These are phyloP conservation scores for Paradisaea rubra DNA, from an alignment of 2,113 vertebrate genomes.

Conservation along the genomic window DNA sequence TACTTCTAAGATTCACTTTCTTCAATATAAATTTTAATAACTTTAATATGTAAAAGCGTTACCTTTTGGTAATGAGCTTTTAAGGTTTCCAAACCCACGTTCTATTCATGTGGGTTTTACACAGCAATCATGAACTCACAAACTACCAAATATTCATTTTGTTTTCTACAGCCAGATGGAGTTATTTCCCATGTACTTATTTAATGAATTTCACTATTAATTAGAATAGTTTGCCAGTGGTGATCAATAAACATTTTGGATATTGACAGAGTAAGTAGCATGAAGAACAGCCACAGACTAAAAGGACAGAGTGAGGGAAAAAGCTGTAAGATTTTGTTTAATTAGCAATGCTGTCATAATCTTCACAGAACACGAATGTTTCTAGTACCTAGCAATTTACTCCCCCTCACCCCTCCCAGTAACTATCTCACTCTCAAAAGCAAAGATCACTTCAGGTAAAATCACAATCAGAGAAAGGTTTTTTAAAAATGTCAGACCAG, in stretches of 20 bases:
- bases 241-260: background rate
- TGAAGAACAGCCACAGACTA: background rate
- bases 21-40: background rate
- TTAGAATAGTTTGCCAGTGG: background rate
- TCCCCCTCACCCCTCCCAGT: background rate
- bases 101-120: background rate
- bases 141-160: background rate
- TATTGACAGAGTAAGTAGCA: background rate
- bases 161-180: background rate
- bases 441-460: background rate
- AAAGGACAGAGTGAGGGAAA: background rate
- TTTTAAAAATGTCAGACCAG: background rate
- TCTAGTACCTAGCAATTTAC: background rate
- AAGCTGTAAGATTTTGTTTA: background rate
- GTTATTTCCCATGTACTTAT: background rate
- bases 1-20: background rate
- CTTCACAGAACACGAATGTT: background rate
- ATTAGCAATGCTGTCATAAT: background rate
- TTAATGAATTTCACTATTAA: background rate
- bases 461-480: background rate
- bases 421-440: background rate
- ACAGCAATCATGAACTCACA: background rate
- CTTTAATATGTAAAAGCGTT: background rate
- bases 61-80: background rate
- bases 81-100: background rate